A percentile compares a stretch with the other conserved stretches of the same genome.
These are phyloP conservation scores for Brachyhypopomus gauderio DNA, from an alignment of 2,113 vertebrate genomes.

Conservation along the genomic window DNA sequence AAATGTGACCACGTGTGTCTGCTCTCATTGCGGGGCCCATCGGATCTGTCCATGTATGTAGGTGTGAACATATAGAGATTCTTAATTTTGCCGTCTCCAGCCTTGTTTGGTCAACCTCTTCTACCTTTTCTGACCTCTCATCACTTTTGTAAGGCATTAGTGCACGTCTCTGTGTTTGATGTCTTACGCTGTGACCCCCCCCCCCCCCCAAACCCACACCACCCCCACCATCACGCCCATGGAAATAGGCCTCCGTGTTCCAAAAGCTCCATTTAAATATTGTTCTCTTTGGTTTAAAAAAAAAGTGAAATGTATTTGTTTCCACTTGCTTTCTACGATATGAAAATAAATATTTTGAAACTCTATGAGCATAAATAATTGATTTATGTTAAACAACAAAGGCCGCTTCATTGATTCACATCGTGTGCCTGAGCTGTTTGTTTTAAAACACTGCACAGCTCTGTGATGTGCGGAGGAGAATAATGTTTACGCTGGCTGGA, in stretches of 20 bases:
- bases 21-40: too few species aligned
- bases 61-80: not conserved
- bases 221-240: slow-evolving; percentile 44
- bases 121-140: not conserved
- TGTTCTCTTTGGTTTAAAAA: slow-evolving; percentile 64
- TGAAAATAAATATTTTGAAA: slow-evolving; percentile 76
- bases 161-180: slow-evolving; percentile 56
- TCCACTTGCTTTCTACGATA: slow-evolving; percentile 60
- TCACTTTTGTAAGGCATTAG: slow-evolving; percentile 52
- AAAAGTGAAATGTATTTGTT: slow-evolving; percentile 62
- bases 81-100: not conserved
- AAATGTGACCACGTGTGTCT: not conserved
- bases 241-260: slow-evolving; percentile 53
- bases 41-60: not conserved
- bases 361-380: slow-evolving; percentile 73
- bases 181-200: slow-evolving; percentile 49
- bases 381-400: slow-evolving; percentile 70
- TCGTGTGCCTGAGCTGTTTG: slow-evolving; percentile 57
- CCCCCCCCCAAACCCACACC: slow-evolving; percentile 52
- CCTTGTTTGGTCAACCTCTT: not conserved
- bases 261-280: slow-evolving; percentile 64
- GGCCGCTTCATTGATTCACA: slow-evolving; percentile 65
- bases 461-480: slow-evolving; percentile 62
- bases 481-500: slow-evolving; percentile 74
- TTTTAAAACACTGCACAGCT: slow-evolving; percentile 57